Evolutionary conservation across 2,888 invertebrate species (phyloP).

Genomic region (Philopedon plagiatum): DNA sequence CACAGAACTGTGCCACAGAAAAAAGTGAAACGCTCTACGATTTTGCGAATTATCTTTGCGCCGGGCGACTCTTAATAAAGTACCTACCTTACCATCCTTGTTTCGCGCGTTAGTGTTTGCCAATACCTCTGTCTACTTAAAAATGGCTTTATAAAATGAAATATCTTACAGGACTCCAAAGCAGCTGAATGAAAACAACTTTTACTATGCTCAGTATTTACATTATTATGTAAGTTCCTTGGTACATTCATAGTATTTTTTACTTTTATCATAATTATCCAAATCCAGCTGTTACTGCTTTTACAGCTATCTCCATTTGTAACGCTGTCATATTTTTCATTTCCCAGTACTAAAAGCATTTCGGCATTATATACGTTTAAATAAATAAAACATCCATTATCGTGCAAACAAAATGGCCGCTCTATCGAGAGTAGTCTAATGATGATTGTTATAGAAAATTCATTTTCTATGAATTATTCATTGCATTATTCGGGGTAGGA

Average conservation of each 20-base stretch:
- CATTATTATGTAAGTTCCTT: too few species aligned
- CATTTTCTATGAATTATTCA: constrained; percentile 56
- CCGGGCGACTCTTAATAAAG: too few species aligned
- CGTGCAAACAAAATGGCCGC: constrained; percentile 42
- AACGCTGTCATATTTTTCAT: constrained; percentile 30
- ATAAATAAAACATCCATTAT: constrained; percentile 46
- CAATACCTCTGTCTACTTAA: too few species aligned
- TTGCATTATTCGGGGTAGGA: constrained; percentile 16
- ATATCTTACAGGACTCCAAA: too few species aligned
- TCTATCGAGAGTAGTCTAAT: constrained; percentile 55
- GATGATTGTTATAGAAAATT: constrained; percentile 59
- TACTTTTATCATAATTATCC: constrained; percentile 5
- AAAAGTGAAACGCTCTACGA: too few species aligned
- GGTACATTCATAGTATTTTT: neutral
- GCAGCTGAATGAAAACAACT: too few species aligned
- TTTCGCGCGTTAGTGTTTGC: too few species aligned
- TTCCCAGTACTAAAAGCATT: constrained; percentile 36
- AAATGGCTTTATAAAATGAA: too few species aligned
- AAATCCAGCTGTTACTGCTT: constrained; percentile 8
- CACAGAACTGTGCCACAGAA: too few species aligned
- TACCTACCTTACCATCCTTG: too few species aligned
- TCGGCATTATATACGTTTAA: constrained; percentile 39
- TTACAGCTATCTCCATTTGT: constrained; percentile 17
- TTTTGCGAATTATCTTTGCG: too few species aligned
- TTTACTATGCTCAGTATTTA: too few species aligned